Evolutionary conservation across 92 coral and sea anemone species (phyloP), one percentile per base, ranked within the genome.

Genomic region (Palythoa heliodiscus): DNA sequence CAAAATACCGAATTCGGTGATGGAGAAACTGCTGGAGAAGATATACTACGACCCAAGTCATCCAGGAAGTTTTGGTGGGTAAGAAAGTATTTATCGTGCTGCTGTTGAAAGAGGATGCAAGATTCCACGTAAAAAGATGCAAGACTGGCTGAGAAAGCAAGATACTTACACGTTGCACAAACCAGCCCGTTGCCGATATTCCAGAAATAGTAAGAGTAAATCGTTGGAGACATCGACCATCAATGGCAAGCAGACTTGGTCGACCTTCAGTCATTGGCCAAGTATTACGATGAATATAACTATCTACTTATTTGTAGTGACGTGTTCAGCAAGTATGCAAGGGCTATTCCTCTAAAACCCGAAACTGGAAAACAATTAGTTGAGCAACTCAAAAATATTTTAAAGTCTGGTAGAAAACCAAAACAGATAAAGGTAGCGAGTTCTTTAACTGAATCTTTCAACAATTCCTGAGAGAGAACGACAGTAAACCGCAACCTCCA

Each of bases 211-310:
- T n/a, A n/a, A n/a, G n/a, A 52, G 90, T 86, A n/a, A 29, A 29
- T 89, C 35, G 89, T 86, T 22, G 85, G 76, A 35, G 89, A 86
- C 0, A 80, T 88, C 58, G 89, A 91, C 63, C 73, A 71, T n/a
- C 86, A 87, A 53, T 80, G 89, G 87, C 87, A 91, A 67, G 88
- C 78, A 0, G 93, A 91, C 47, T 57, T 91, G 52, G 90, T 82
- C 0, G 92, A 89, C 76, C 78, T 92, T 67, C 89, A 88, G 35
- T 83, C 86, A 0, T 68, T 92, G 12, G 87, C 83, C 67, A 47
- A 84, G 24, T 82, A 86, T 54, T 86, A 91, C 43, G 82, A 86
- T 15, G 88, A 87, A 9, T 77, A 80, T 63, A 87, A 77, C 7
- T 91, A 85, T 19, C 61, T 86, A 14, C 87, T 90, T 1, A 83